These are phyloP conservation scores for Cryptoblepharus egeriae DNA, from an alignment of 2,797 vertebrate species.

Conservation along the genomic window DNA sequence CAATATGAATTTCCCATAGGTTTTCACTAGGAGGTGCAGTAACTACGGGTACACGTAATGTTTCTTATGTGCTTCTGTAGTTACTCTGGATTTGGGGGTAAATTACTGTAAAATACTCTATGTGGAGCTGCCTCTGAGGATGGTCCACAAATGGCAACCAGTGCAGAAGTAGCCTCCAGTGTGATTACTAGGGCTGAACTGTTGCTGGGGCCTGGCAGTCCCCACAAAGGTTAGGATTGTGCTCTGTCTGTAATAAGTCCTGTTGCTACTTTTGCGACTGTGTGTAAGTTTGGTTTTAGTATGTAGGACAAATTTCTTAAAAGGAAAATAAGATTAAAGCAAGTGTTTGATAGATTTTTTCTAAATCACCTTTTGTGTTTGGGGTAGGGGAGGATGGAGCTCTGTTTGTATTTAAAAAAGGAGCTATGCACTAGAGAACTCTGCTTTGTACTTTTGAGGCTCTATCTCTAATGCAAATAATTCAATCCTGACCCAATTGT, in stretches of 20 bases:
- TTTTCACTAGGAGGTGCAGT: no score
- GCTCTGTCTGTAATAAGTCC: background rate
- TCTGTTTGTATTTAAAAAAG: slow-evolving; percentile 25
- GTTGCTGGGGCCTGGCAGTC: no score
- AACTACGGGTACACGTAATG: no score
- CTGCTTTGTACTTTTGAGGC: slow-evolving; percentile 5
- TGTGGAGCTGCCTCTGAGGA: no score
- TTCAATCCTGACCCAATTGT: slow-evolving; percentile 32
- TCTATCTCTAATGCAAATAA: slow-evolving; percentile 38
- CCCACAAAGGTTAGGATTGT: background rate
- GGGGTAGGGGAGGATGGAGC: background rate
- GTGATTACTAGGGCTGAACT: no score
- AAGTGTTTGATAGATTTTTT: background rate
- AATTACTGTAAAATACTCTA: no score
- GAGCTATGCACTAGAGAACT: slow-evolving; percentile 4
- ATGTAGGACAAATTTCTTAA: background rate
- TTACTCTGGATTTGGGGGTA: no score
- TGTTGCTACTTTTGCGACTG: background rate
- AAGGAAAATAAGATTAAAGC: background rate
- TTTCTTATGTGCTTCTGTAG: no score
- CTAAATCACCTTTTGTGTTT: background rate
- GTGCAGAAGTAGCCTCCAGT: no score
- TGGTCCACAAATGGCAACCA: no score
- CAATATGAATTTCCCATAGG: no score
- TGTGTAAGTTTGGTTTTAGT: background rate